Evolutionary conservation across 2,113 vertebrate species (phyloP).

Genomic region (Peromyscus californicus): DNA sequence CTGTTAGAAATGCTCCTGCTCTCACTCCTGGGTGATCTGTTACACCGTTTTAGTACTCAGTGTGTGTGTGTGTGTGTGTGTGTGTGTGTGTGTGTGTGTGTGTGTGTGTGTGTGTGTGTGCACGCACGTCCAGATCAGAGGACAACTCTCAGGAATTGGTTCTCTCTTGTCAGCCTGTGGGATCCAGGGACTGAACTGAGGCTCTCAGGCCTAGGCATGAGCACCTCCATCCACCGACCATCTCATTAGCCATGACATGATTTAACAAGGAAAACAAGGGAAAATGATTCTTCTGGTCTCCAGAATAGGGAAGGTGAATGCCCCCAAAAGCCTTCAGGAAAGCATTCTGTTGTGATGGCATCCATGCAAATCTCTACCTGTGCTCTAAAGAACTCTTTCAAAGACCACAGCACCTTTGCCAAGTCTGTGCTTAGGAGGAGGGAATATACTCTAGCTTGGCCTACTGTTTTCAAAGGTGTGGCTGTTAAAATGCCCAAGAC

Average conservation of each 20-base stretch:
- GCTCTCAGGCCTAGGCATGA: background rate
- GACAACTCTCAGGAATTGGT: background rate
- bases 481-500: background rate
- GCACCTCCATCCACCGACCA: background rate
- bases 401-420: constrained; percentile 6
- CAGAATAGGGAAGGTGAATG: constrained; percentile 19
- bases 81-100: background rate
- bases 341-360: background rate
- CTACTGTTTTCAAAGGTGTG: background rate
- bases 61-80: background rate
- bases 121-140: background rate
- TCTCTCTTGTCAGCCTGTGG: background rate
- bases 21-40: background rate
- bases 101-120: background rate
- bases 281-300: background rate
- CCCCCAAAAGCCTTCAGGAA: background rate
- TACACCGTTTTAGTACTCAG: background rate
- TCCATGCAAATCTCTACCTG: background rate
- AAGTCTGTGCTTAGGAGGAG: background rate
- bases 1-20: background rate
- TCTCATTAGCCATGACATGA: background rate
- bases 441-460: background rate
- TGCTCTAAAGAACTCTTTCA: constrained; percentile 13
- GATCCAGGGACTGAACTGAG: background rate
- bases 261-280: background rate